phyloP scores from a whole-genome alignment of 2,113 vertebrate genomes.

The Phycodurus eques region DNA sequence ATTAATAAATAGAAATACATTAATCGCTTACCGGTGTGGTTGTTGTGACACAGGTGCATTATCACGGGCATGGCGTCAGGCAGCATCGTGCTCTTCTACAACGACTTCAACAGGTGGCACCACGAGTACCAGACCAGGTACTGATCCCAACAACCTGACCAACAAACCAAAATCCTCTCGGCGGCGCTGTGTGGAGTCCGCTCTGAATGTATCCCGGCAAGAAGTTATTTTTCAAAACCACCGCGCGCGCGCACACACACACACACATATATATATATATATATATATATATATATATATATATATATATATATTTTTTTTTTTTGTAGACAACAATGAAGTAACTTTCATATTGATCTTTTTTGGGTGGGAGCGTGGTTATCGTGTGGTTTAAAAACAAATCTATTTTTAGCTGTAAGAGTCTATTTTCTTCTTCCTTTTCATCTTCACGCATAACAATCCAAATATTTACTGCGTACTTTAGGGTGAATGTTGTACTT shows the following conservation, averaged over 20 bases:
- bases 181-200: neutral
- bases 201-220: neutral
- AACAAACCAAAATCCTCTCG: neutral
- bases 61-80: slow-evolving; percentile 97
- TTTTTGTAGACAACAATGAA: slow-evolving; percentile 54
- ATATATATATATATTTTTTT: too few species aligned
- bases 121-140: slow-evolving; percentile 96
- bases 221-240: slow-evolving; percentile 8
- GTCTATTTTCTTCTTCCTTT: slow-evolving; percentile 90
- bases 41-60: slow-evolving; percentile 79
- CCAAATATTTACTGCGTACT: slow-evolving; percentile 64
- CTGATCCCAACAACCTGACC: slow-evolving; percentile 64
- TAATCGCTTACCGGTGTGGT: neutral
- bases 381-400: slow-evolving; percentile 65
- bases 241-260: too few species aligned
- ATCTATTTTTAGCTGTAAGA: slow-evolving; percentile 98
- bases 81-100: slow-evolving; percentile 98
- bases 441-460: slow-evolving; percentile 46
- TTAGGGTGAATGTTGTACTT: slow-evolving; percentile 52
- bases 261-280: too few species aligned
- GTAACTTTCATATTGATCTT: slow-evolving; percentile 70
- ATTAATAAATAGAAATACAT: neutral
- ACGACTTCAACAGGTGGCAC: slow-evolving; percentile 97
- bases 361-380: slow-evolving; percentile 65
- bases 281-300: too few species aligned